A percentile compares a stretch with the other conserved stretches of the same genome.
These are phyloP conservation scores for Myotis myotis DNA, from an alignment of 2,797 vertebrate species.

Conservation along the genomic window DNA sequence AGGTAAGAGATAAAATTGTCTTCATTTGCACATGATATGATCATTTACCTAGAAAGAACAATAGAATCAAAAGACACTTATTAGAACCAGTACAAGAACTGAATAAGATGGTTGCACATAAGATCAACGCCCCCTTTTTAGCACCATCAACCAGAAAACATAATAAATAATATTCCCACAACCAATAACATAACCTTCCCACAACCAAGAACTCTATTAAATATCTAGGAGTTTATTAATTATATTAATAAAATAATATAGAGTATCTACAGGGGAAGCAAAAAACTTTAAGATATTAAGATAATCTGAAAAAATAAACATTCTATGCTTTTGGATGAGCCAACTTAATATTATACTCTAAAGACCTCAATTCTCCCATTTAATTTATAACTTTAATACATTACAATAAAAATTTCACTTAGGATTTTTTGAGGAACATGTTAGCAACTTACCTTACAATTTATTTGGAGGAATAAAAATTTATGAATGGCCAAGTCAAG, in stretches of 20 bases:
- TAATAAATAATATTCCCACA: background rate
- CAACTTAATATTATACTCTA: background rate
- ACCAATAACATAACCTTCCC: background rate
- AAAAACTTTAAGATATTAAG: slow-evolving; percentile 15
- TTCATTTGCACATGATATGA: background rate
- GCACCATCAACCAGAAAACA: background rate
- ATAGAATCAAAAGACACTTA: background rate
- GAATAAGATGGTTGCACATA: background rate
- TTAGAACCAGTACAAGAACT: background rate
- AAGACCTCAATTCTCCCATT: background rate
- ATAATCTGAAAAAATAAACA: background rate
- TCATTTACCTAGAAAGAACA: background rate
- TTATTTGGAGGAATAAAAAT: slow-evolving; percentile 10
- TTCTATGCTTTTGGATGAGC: slow-evolving; percentile 20
- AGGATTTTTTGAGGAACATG: background rate
- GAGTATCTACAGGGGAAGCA: background rate
- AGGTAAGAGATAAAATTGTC: background rate
- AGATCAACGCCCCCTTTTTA: background rate
- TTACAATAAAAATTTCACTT: background rate
- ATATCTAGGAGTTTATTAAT: background rate
- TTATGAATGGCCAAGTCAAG: background rate
- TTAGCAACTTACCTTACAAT: slow-evolving; percentile 33
- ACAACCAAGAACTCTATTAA: slow-evolving; percentile 19
- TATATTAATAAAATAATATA: slow-evolving; percentile 9
- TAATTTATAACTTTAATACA: background rate